phyloP scores from a whole-genome alignment of 1,140 invertebrate genomes.

The Phortica variegata region DNA sequence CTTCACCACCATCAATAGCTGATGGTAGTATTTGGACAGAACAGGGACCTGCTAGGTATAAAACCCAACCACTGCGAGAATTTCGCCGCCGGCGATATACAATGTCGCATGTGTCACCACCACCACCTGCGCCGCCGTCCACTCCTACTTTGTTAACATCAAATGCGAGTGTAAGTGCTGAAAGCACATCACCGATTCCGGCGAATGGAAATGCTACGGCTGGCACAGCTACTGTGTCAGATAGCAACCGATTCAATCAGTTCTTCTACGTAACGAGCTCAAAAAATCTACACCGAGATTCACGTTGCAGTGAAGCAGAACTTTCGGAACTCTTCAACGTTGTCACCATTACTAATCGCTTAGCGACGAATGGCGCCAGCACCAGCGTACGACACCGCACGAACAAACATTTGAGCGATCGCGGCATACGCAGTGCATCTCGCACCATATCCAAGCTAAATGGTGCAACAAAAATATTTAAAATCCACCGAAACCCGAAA shows the following conservation, averaged over 20 bases:
- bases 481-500: conserved; percentile 49
- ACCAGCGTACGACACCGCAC: conserved; percentile 28
- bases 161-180: conserved; percentile 20
- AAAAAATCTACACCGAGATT: conserved; percentile 47
- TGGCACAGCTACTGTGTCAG: conserved; percentile 33
- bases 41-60: conserved; percentile 19
- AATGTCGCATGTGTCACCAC: conserved; percentile 38
- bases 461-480: conserved; percentile 41
- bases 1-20: conserved; percentile 18
- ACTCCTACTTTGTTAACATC: conserved; percentile 45
- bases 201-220: conserved; percentile 8
- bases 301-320: conserved; percentile 46
- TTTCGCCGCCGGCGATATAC: conserved; percentile 48
- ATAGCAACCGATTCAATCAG: conserved; percentile 45
- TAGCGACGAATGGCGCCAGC: conserved; percentile 13
- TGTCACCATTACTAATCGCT: conserved; percentile 45
- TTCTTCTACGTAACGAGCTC: conserved; percentile 51
- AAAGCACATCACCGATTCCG: background rate
- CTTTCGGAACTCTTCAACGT: conserved; percentile 49
- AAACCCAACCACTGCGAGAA: conserved; percentile 39
- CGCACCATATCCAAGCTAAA: conserved; percentile 49
- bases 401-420: conserved; percentile 29
- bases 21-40: too few species aligned
- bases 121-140: conserved; percentile 49
- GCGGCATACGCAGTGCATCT: conserved; percentile 43